Base-by-base conservation (phyloP, 2,113 vertebrate species). In the Pterophyllum scalare region DNA sequence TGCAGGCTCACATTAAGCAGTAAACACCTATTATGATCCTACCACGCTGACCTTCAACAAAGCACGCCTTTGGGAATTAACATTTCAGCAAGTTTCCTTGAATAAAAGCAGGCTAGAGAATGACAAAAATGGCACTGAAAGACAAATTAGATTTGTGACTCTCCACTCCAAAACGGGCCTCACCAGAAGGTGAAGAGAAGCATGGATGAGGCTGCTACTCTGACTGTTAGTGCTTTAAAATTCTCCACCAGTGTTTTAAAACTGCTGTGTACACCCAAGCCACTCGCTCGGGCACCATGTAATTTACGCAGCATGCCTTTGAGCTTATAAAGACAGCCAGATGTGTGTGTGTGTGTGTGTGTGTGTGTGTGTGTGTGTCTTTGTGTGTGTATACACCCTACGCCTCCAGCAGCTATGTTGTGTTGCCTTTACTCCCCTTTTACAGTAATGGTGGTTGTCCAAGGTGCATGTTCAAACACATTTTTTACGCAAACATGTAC, bases 291-390 rank as follows among this genome's bases (percentile, higher is more conserved):
- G 77, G 86, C 82, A 93, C 91, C 93, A 93, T 95, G 91, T 95
- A 93, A 95, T 95, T 95, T 95, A 87, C 91, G 90, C 87, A 91
- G 92, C 94, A 93, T 90, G 91, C 93, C 92, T 93, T 82, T 90
- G 93, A 93, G 92, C 81, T 92, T 91, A 93, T 90, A 94, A 92
- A 94, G 91, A 81, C 91, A 91, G 93, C 93, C 93, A 96, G 94
- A 95, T 94, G 95, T 94, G 88, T 84, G 56, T 87, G 83, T 84
- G 65, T 78, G 75, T 82, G 62, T 64, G 80, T 82, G 91, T 83
- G 84, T 72, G 57, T 82, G 82, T 75, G 78, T 83, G 80, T 82
- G 77, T 87, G 89, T 86, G 87, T 75, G 90, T 84, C 80, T 88
- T 78, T 79, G 80, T 60, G 81, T 94, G 94, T 84, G 83, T 59